These are phyloP conservation scores for Cavia porcellus DNA, from an alignment of 2,113 vertebrate genomes.

Conservation along the genomic window DNA sequence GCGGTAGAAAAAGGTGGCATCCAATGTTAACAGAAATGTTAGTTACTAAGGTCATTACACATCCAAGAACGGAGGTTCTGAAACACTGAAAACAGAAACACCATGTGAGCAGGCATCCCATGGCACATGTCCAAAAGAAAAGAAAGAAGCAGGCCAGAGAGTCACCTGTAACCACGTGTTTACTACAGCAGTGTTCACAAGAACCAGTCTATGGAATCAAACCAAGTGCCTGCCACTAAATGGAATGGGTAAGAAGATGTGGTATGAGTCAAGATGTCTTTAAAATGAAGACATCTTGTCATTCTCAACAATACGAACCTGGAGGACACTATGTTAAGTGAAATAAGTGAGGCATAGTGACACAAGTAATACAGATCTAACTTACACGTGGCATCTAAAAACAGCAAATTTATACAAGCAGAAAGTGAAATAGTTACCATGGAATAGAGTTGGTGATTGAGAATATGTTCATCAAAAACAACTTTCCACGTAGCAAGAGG, in stretches of 20 bases:
- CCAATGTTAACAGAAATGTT: background rate
- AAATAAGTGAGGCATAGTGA: background rate
- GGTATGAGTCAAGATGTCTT: background rate
- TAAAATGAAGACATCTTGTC: background rate
- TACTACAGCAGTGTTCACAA: background rate
- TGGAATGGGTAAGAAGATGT: background rate
- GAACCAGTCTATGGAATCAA: background rate
- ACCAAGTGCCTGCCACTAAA: background rate
- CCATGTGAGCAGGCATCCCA: background rate
- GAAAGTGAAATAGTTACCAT: background rate
- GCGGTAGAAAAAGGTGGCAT: background rate
- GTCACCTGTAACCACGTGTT: background rate
- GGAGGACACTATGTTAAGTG: background rate
- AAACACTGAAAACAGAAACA: background rate
- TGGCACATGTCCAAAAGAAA: background rate
- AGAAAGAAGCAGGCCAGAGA: background rate
- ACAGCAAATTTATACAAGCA: background rate
- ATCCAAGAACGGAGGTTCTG: background rate
- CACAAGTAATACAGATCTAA: background rate
- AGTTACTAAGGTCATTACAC: background rate
- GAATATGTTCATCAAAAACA: background rate
- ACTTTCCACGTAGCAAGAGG: background rate
- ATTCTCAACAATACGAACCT: background rate
- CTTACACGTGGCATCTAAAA: background rate
- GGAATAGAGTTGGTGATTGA: background rate